These are phyloP conservation scores for Pyrocoelia pectoralis DNA, from an alignment of 2,888 invertebrate species.

Conservation along the genomic window DNA sequence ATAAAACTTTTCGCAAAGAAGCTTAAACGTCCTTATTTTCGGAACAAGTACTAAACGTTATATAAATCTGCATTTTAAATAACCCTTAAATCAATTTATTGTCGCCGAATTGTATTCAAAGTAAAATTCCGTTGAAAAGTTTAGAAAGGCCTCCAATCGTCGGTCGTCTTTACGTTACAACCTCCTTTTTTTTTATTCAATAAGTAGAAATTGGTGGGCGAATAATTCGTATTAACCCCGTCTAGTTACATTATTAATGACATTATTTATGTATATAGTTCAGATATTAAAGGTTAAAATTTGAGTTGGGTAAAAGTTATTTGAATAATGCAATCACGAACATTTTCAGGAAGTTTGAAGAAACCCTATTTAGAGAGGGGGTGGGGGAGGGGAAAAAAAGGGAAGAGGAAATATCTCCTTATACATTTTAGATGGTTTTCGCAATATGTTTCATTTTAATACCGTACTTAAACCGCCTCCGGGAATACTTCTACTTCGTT, in stretches of 20 bases:
- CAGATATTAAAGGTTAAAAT: too few relatives aligned
- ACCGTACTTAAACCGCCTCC: background rate
- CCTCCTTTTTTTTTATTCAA: too few relatives aligned
- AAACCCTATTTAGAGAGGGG: background rate
- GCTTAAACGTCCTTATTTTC: too few relatives aligned
- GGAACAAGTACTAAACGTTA: background rate
- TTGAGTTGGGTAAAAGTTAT: background rate
- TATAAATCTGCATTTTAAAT: slow-evolving; percentile 10
- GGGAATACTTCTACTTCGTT: background rate
- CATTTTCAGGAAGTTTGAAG: background rate
- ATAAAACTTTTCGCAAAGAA: too few relatives aligned
- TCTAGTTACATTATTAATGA: too few relatives aligned
- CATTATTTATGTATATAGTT: too few relatives aligned
- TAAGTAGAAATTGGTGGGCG: too few relatives aligned
- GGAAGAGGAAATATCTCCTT: background rate
- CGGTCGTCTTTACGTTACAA: too few relatives aligned
- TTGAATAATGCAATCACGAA: background rate
- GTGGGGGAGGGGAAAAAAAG: background rate
- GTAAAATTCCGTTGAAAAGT: background rate
- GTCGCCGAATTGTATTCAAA: background rate
- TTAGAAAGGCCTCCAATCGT: background rate
- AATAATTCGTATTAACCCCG: too few relatives aligned
- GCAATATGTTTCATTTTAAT: slow-evolving; percentile 1
- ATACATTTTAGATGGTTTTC: slow-evolving; percentile 1
- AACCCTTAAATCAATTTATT: slow-evolving; percentile 1